Base-by-base conservation (phyloP, 2,113 vertebrate genomes). In the Alaudala cheleensis region DNA sequence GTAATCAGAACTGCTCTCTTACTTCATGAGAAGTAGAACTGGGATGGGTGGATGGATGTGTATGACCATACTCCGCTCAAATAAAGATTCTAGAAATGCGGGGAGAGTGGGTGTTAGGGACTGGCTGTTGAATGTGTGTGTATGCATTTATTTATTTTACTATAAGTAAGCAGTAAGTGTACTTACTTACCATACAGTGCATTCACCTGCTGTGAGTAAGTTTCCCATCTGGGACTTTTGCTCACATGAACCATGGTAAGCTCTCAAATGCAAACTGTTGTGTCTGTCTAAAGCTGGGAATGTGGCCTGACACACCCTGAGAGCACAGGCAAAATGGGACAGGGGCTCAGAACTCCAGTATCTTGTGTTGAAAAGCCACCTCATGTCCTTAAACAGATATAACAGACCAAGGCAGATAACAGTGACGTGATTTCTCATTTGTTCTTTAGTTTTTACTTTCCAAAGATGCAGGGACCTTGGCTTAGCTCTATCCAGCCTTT, bases 231-330 rank as follows among this genome's bases (percentile, higher is more conserved):
- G 54, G 19, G 19, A 49, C 44, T 74, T 58, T 2, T 6, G n/a
- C 61, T 21, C 33, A 31, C 5, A 7, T 1, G 1, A 57, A 44
- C 34, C 70, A 20, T 7, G 47, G 24, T 2, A 72, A 24, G 44
- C 49, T 82, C 33, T 56, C 39, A 12, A 1, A 12, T 17, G 10
- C 33, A 67, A 87, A 50, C 18, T 31, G 13, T 23, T 40, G 66
- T 16, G 19, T 7, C 28, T 0, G 0, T 17, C 40, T n/a, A 12
- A 72, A 54, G 57, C 47, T 6, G 6, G 31, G 72, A 56, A 29
- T 0, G 0, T 0, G 12, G 39, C 33, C 80, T 9, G 18, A 62
- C 25, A 57, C 17, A 6, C 0, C 1, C 23, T 11, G 5, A 29
- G 37, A 39, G 57, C 1, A 10, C 49, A 39, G 1, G 0, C 13